phyloP scores from a whole-genome alignment of 2,113 vertebrate species.

The Hyperoodon ampullatus region DNA sequence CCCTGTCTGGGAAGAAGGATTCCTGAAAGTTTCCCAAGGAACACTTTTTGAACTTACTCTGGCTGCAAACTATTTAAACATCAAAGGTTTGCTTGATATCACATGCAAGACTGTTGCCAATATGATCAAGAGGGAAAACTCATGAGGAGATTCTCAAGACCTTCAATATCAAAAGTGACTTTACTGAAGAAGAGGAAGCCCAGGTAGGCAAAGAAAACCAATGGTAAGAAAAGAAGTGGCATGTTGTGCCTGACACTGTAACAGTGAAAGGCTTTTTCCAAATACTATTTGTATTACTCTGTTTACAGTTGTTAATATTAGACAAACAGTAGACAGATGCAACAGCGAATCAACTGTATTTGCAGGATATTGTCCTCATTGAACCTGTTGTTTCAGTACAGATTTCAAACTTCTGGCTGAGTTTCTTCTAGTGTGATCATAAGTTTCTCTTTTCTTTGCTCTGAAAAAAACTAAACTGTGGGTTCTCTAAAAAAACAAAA shows the following conservation, averaged over 20 bases:
- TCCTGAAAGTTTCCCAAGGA: background rate
- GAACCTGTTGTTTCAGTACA: constrained; percentile 77
- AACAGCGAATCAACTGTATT: constrained; percentile 86
- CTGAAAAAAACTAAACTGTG: constrained; percentile 77
- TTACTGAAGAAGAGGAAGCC: constrained; percentile 95
- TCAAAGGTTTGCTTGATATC: constrained; percentile 94
- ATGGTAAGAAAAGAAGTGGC: constrained; percentile 95
- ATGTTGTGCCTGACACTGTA: constrained; percentile 82
- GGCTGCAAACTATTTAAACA: constrained; percentile 92
- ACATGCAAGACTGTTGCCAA: constrained; percentile 96
- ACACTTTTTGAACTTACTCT: background rate
- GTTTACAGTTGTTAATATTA: constrained; percentile 95
- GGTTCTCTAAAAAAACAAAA: background rate
- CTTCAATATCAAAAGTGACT: constrained; percentile 97
- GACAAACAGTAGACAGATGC: constrained; percentile 83
- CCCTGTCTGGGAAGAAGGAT: background rate
- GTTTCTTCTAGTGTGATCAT: constrained; percentile 46
- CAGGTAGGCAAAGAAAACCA: constrained; percentile 96
- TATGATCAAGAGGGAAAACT: constrained; percentile 95
- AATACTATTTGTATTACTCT: constrained; percentile 92
- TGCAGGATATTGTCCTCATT: constrained; percentile 72
- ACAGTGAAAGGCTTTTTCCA: constrained; percentile 88
- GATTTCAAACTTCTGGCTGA: constrained; percentile 77
- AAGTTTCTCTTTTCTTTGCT: constrained; percentile 74
- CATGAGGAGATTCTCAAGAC: constrained; percentile 95